phyloP scores from a whole-genome alignment of 2,888 invertebrate genomes.

The Cacoxenus indagator region DNA sequence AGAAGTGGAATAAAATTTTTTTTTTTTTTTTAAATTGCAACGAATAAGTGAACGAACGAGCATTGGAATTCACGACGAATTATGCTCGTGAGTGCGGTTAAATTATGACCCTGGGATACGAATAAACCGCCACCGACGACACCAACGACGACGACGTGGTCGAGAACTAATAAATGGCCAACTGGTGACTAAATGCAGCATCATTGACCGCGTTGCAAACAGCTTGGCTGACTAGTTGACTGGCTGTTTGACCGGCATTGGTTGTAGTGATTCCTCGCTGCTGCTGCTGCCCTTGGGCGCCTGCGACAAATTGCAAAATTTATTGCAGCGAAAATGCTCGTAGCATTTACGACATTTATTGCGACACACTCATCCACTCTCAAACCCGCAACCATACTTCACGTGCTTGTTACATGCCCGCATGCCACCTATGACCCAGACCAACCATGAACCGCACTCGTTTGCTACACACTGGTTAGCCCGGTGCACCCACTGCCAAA shows the following conservation, averaged over 20 bases:
- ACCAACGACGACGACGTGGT: not conserved
- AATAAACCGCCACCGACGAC: not conserved
- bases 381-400: not conserved
- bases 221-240: not conserved
- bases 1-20: too few species aligned
- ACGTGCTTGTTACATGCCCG: not conserved
- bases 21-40: too few species aligned
- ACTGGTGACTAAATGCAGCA: slow-evolving; percentile 16
- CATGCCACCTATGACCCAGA: not conserved
- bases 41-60: not conserved
- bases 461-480: not conserved
- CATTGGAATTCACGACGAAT: too few species aligned
- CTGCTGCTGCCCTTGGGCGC: slow-evolving; percentile 6
- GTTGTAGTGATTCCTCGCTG: not conserved
- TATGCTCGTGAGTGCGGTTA: slow-evolving; percentile 7
- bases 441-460: not conserved
- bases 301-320: slow-evolving; percentile 25
- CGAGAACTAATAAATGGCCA: slow-evolving; percentile 14
- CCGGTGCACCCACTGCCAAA: not conserved
- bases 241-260: not conserved
- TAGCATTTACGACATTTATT: slow-evolving; percentile 20
- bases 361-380: not conserved
- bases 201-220: not conserved
- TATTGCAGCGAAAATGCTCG: slow-evolving; percentile 25
- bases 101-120: slow-evolving; percentile 1